Evolutionary conservation across 2,113 vertebrate species (phyloP), one percentile per base, ranked within the genome.

Genomic region (Bucco capensis): DNA sequence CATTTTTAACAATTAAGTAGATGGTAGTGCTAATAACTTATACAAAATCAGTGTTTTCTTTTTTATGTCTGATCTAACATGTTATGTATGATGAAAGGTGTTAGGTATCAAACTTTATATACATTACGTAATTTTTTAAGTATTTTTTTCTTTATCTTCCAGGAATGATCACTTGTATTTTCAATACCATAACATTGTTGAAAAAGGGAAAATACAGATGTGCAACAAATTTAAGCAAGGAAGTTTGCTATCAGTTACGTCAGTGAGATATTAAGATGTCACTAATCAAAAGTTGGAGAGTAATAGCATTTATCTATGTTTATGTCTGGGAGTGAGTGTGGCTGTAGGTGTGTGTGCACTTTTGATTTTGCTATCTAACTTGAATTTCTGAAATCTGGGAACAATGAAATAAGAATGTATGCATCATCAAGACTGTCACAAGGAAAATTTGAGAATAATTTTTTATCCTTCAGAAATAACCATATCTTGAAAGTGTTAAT

Each of bases 261-360:
- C 7, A 81, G 51, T 67, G 19, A 21, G 6, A 62, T 33, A 5
- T 5, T 53, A 67, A 53, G 22, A 60, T 31, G 10, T 56, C 19
- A 46, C 8, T 57, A 71, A 61, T 4, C 7, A 62, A 30, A 47
- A 75, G 16, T 25, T 66, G 23, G 9, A 75, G 16, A 5, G 5
- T 49, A 53, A 49, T 47, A 35, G 4, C 1, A 19, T 15, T 6
- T 83, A 37, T 33, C 4, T 22, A n/a, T n/a, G 19, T 19, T 8
- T 49, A 19, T 23, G 12, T 64, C 4, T 73, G 4, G 19, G 14
- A 69, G 30, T 40, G 33, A 14, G 4, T 83, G 57, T 73, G 28
- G 18, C 8, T 71, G 21, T 28, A 8, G 2, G 1, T 13, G 4
- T 25, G 3, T 11, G 8, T 4, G 8, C 3, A 1, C 24, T 66